Percentiles rank a stretch among this genome's conserved stretches.
Conservation (phyloP, 2,113 vertebrate species). For the Ictalurus punctatus region DNA sequence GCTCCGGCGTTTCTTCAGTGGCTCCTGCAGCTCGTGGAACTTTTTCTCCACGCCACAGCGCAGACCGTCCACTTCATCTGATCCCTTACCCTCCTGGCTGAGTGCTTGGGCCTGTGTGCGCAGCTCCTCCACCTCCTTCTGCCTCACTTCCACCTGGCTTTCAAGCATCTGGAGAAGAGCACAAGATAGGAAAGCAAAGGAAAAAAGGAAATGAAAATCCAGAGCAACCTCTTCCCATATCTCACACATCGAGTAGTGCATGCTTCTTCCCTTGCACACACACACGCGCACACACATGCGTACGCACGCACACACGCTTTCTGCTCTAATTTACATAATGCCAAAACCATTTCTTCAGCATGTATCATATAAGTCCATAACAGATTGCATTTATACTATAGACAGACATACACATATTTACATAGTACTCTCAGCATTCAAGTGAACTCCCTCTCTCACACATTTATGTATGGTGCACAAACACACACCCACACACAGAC, state of each 20-base stretch:
- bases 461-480: not conserved
- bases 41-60: slow-evolving; percentile 85
- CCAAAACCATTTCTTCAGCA: not conserved
- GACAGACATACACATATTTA: not conserved
- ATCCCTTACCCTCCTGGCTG: slow-evolving; percentile 88
- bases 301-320: not conserved
- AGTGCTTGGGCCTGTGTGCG: slow-evolving; percentile 88
- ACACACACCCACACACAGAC: not conserved
- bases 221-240: slow-evolving; percentile 54
- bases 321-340: not conserved
- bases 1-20: slow-evolving; percentile 79
- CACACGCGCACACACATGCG: slow-evolving; percentile 46
- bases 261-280: slow-evolving; percentile 30
- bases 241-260: slow-evolving; percentile 58
- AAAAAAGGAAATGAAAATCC: not conserved
- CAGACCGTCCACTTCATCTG: slow-evolving; percentile 89
- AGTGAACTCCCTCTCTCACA: not conserved
- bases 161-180: slow-evolving; percentile 84
- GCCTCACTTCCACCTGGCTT: slow-evolving; percentile 95
- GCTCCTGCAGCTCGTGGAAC: slow-evolving; percentile 86
- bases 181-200: not conserved
- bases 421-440: not conserved
- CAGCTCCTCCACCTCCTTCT: slow-evolving; percentile 93
- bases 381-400: not conserved
- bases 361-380: not conserved